Evolutionary conservation across 2,797 vertebrate genomes (phyloP).

Genomic region (Petrocephalus sullivani): DNA sequence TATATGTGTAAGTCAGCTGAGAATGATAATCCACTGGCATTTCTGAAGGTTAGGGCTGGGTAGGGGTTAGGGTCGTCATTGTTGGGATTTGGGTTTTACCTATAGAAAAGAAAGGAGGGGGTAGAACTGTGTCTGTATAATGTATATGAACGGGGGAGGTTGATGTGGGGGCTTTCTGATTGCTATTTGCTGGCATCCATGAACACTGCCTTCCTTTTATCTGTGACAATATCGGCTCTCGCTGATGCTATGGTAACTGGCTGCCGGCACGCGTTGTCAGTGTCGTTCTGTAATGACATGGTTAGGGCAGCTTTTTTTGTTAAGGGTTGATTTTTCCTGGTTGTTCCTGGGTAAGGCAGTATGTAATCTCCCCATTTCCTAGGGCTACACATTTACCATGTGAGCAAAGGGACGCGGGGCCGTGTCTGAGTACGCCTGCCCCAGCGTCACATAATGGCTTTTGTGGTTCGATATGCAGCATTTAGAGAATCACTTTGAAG

Average conservation of each 20-base stretch:
- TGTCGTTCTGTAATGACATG: background rate
- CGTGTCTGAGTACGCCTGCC: no score
- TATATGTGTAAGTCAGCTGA: background rate
- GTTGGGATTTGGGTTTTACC: background rate
- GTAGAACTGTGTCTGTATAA: background rate
- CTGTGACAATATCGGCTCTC: background rate
- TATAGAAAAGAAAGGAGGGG: background rate
- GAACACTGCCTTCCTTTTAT: background rate
- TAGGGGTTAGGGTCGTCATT: background rate
- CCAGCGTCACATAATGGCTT: background rate
- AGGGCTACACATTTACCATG: background rate
- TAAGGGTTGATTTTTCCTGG: background rate
- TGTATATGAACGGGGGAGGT: background rate
- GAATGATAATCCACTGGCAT: background rate
- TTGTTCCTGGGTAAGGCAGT: background rate
- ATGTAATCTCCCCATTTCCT: background rate
- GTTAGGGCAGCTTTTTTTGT: background rate
- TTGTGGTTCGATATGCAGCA: slow-evolving; percentile 1
- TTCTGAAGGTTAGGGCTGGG: background rate
- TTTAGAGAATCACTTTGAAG: slow-evolving; percentile 9
- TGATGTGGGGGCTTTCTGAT: background rate
- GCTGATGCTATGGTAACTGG: slow-evolving; percentile 5
- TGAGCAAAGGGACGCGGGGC: background rate
- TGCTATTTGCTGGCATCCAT: background rate
- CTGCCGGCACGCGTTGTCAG: background rate